Conservation (phyloP, 2,113 vertebrate genomes). For the Nymphicus hollandicus region DNA sequence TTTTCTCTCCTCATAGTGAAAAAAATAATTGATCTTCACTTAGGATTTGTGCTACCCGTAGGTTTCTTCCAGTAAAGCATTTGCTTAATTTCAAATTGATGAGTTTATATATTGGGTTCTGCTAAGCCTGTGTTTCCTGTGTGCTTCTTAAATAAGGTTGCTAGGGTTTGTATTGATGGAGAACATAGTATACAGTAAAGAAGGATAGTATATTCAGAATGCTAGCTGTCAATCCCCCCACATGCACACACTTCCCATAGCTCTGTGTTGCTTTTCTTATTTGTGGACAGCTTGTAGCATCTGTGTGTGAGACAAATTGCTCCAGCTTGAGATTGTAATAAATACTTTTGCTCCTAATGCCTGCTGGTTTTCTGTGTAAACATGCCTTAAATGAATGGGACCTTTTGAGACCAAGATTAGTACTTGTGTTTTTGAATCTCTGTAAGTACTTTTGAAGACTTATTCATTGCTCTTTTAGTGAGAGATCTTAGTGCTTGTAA, state of each 20-base stretch:
- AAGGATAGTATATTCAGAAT: not conserved
- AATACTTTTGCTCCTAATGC: not conserved
- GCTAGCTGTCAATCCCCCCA: not conserved
- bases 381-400: not conserved
- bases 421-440: not conserved
- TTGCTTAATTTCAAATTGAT: not conserved
- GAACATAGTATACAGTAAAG: not conserved
- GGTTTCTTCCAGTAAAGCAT: not conserved
- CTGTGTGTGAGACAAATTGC: not conserved
- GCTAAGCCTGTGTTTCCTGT: not conserved
- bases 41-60: not conserved
- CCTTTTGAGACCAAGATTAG: not conserved
- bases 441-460: not conserved
- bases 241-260: rapidly evolving
- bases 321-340: not conserved
- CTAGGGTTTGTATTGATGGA: not conserved
- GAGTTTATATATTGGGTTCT: not conserved
- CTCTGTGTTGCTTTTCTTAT: not conserved
- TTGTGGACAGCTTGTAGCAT: not conserved
- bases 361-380: not conserved
- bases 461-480: not conserved
- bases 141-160: not conserved
- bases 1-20: not conserved
- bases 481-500: not conserved
- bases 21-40: not conserved